phyloP scores from a whole-genome alignment of 1,140 invertebrate genomes.

The Pseudomyrmex dendroicus region DNA sequence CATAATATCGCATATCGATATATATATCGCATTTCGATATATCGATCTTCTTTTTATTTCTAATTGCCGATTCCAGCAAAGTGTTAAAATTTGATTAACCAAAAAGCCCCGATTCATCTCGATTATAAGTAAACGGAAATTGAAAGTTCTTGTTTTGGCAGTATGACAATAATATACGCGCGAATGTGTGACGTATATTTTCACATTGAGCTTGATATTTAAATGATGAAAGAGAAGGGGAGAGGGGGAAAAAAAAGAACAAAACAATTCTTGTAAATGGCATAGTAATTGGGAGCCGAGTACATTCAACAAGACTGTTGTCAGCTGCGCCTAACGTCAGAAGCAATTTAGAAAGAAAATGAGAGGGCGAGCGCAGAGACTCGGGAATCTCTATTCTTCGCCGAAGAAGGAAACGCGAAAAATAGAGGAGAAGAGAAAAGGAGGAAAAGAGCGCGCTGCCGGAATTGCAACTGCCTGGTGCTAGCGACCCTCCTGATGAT shows the following conservation, averaged over 20 bases:
- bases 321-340: slow-evolving; percentile 44
- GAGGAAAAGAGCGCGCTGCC: not conserved
- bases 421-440: slow-evolving; percentile 23
- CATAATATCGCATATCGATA: no score
- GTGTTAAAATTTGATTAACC: no score
- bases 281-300: slow-evolving; percentile 20
- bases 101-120: no score
- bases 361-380: not conserved
- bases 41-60: no score
- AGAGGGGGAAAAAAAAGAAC: not conserved
- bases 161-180: not conserved
- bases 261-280: slow-evolving; percentile 29
- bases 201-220: not conserved
- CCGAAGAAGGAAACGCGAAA: not conserved
- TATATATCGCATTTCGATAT: no score
- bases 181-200: not conserved
- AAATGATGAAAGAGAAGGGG: not conserved
- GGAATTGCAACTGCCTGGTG: slow-evolving; percentile 46
- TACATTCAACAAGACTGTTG: slow-evolving; percentile 27
- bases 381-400: not conserved
- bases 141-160: not conserved
- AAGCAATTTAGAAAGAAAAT: slow-evolving; percentile 55
- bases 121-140: not conserved
- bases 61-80: no score
- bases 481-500: slow-evolving; percentile 44